phyloP scores from a whole-genome alignment of 1,140 invertebrate genomes.

The Eriocheir sinensis region DNA sequence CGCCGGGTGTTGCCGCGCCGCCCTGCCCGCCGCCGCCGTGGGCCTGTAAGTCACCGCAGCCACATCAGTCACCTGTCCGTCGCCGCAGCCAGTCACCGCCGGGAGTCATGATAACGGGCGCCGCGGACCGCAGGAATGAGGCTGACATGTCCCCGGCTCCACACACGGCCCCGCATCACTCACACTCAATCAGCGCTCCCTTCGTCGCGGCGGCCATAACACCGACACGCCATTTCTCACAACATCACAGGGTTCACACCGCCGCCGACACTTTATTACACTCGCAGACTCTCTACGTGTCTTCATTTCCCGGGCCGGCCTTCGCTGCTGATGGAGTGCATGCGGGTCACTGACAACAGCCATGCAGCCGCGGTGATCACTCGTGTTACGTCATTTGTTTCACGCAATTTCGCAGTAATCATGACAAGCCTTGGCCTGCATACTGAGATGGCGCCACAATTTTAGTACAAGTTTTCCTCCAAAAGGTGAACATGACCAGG shows the following conservation, averaged over 20 bases:
- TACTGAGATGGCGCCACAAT: too few species aligned
- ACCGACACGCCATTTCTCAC: background rate
- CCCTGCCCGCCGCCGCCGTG: background rate
- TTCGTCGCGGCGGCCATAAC: background rate
- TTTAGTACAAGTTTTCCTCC: too few species aligned
- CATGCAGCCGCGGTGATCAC: too few species aligned
- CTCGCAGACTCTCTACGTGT: background rate
- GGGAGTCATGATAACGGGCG: background rate
- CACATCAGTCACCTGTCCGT: background rate
- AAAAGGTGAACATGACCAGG: too few species aligned
- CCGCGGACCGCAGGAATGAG: background rate
- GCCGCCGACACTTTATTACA: background rate
- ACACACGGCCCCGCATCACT: background rate
- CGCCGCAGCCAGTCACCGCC: background rate
- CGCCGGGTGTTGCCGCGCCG: background rate
- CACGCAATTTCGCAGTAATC: background rate
- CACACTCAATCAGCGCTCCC: background rate
- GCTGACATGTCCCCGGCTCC: slow-evolving; percentile 17
- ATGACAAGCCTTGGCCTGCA: background rate
- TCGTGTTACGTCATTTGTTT: background rate
- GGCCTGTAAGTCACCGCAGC: background rate
- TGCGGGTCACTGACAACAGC: background rate
- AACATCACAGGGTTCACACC: background rate
- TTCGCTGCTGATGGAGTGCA: background rate
- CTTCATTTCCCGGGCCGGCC: background rate